phyloP scores from a whole-genome alignment of 1,140 invertebrate species.

The Maconellicoccus hirsutus region DNA sequence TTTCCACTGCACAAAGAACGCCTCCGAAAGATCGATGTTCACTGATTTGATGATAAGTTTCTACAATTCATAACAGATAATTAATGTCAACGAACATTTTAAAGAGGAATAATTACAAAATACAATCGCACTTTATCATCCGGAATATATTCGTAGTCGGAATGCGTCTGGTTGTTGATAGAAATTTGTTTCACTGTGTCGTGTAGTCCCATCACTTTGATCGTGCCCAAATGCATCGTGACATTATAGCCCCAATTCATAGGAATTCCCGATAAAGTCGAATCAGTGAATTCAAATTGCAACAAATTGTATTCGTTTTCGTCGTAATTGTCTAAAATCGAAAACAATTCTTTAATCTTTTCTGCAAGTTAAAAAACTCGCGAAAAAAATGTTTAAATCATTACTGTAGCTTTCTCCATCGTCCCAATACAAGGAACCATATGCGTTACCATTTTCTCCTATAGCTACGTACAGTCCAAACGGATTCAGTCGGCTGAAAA shows the following conservation, averaged over 20 bases:
- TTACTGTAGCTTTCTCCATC: conserved; percentile 38
- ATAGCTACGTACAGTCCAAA: conserved; percentile 39
- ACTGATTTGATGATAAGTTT: not conserved
- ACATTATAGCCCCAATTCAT: not conserved
- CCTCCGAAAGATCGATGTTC: not conserved
- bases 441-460: conserved; percentile 34
- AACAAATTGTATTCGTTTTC: not conserved
- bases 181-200: not conserved
- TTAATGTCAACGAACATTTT: too few relatives aligned
- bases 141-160: not conserved
- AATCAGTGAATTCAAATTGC: not conserved
- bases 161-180: not conserved
- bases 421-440: conserved; percentile 41
- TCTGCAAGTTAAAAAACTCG: too few relatives aligned
- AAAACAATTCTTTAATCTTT: too few relatives aligned
- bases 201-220: not conserved
- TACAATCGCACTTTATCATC: not conserved
- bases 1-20: not conserved
- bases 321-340: not conserved
- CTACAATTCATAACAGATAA: not conserved
- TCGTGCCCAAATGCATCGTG: not conserved
- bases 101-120: not conserved
- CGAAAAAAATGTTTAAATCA: too few relatives aligned
- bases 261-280: not conserved
- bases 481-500: conserved; percentile 37